Percentiles rank a stretch among this genome's conserved stretches.
Conservation (phyloP, 2,113 vertebrate species). For the Cranoglanis bouderius region DNA sequence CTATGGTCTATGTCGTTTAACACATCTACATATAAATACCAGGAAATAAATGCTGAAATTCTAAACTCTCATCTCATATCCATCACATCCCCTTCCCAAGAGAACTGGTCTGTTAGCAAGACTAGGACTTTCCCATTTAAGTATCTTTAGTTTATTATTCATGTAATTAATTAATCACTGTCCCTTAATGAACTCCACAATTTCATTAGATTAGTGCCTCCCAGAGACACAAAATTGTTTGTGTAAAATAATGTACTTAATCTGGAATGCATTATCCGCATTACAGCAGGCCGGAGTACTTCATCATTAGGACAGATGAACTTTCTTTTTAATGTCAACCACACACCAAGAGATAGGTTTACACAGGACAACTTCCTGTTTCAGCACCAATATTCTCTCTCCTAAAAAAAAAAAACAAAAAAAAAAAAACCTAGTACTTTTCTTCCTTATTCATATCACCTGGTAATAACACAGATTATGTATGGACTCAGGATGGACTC, state of each 20-base stretch:
- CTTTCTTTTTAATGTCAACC: conserved; percentile 31
- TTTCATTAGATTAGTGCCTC: conserved; percentile 51
- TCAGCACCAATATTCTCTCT: not conserved
- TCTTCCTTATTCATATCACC: not conserved
- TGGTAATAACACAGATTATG: not conserved
- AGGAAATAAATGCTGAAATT: too few species aligned
- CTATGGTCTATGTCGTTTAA: too few species aligned
- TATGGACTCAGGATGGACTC: not conserved
- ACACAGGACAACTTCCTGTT: not conserved
- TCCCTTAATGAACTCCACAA: conserved; percentile 15
- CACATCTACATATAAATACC: too few species aligned
- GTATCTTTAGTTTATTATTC: conserved; percentile 38
- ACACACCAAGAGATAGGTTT: not conserved
- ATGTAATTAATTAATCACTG: conserved; percentile 45
- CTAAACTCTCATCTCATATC: too few species aligned
- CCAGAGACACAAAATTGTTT: conserved; percentile 32
- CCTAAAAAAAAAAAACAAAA: not conserved
- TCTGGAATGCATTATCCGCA: not conserved
- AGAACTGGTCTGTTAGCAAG: not conserved
- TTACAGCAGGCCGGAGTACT: not conserved
- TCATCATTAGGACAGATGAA: conserved; percentile 36
- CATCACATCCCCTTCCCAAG: too few species aligned
- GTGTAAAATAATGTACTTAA: not conserved
- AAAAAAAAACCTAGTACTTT: not conserved
- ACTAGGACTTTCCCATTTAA: not conserved